Percentiles rank a stretch among this genome's conserved stretches.
Conservation (phyloP, 2,113 vertebrate species). For the Lycocorax pyrrhopterus region DNA sequence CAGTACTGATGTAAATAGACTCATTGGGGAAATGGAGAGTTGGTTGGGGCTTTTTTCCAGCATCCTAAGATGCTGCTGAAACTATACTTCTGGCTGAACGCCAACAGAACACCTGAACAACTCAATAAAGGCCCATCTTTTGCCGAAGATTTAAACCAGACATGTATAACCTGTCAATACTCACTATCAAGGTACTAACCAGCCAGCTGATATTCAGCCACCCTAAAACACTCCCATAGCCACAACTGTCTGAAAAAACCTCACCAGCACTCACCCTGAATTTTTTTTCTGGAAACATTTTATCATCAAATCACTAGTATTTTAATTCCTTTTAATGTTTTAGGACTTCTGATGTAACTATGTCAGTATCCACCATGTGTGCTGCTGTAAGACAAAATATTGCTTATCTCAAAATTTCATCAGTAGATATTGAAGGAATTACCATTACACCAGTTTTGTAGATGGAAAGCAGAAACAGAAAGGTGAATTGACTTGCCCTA, state of each 20-base stretch:
- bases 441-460: not conserved
- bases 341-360: not conserved
- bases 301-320: not conserved
- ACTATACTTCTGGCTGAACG: not conserved
- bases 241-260: not conserved
- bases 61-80: not conserved
- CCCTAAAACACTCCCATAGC: not conserved
- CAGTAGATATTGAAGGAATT: not conserved
- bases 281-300: not conserved
- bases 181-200: not conserved
- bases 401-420: not conserved
- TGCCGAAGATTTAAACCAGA: not conserved
- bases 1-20: not conserved
- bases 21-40: fast-evolving
- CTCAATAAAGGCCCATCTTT: not conserved
- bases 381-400: not conserved
- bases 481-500: not conserved
- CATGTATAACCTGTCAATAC: not conserved
- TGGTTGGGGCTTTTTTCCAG: not conserved
- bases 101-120: not conserved
- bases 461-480: not conserved
- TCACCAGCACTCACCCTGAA: not conserved
- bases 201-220: not conserved
- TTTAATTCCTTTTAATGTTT: not conserved
- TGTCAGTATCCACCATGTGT: not conserved